Percentiles rank a stretch among this genome's conserved stretches.
phyloP scores from a whole-genome alignment of 2,888 invertebrate species.

The Nemoura dubitans region DNA sequence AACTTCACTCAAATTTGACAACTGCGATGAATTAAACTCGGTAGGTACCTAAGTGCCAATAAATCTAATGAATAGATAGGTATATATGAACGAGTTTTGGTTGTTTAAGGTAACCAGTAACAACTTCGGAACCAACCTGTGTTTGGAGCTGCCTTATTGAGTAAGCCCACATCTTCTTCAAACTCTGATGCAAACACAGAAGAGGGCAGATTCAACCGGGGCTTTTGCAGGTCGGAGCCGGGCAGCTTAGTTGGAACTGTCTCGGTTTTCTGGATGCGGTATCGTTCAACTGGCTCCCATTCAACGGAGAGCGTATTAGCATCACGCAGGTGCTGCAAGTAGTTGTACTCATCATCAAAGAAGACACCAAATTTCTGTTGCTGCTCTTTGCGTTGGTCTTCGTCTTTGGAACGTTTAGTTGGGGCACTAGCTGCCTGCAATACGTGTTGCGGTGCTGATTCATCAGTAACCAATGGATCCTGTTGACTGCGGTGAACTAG shows the following conservation, averaged over 20 bases:
- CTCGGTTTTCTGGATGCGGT: background rate
- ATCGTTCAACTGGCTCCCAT: slow-evolving; percentile 53
- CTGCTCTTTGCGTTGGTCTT: slow-evolving; percentile 70
- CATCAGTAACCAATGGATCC: slow-evolving; percentile 90
- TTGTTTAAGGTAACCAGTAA: background rate
- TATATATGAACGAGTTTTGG: too few relatives aligned
- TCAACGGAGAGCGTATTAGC: slow-evolving; percentile 54
- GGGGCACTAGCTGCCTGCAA: slow-evolving; percentile 69
- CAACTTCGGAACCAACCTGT: slow-evolving; percentile 61
- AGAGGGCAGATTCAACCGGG: slow-evolving; percentile 74
- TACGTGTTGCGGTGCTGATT: slow-evolving; percentile 88
- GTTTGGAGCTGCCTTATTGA: slow-evolving; percentile 82
- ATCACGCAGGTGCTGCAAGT: slow-evolving; percentile 88
- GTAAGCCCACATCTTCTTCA: slow-evolving; percentile 84
- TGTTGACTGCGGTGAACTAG: slow-evolving; percentile 93
- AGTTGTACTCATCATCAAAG: slow-evolving; percentile 95
- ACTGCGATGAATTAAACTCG: too few relatives aligned
- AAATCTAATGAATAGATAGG: too few relatives aligned
- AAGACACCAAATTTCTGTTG: slow-evolving; percentile 89
- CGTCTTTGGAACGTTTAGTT: slow-evolving; percentile 61
- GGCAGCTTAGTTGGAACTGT: slow-evolving; percentile 26
- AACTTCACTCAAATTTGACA: too few relatives aligned
- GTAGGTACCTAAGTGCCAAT: too few relatives aligned
- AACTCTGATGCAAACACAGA: slow-evolving; percentile 88
- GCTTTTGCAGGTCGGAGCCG: background rate